A percentile compares a stretch with the other conserved stretches of the same genome.
Evolutionary conservation across 2,888 invertebrate genomes (phyloP).

Genomic region (Lasioglossum marginatum): DNA sequence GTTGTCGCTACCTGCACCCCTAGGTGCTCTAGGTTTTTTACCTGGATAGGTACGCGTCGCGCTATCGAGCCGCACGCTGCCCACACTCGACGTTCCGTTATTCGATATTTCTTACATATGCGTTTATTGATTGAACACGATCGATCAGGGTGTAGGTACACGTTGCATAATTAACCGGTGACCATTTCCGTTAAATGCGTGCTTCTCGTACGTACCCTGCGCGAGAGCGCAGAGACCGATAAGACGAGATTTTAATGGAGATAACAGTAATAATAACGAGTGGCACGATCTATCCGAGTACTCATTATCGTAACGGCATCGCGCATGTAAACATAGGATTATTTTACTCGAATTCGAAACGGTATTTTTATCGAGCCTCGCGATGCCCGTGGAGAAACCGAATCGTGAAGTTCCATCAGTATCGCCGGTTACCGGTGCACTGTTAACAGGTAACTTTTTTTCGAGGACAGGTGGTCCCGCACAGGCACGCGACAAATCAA

Average conservation of each 20-base stretch:
- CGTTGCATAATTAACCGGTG: not conserved
- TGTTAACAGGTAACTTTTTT: conserved; percentile 76
- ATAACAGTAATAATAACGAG: conserved; percentile 38
- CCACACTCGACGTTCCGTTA: too few species aligned
- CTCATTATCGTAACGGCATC: conserved; percentile 55
- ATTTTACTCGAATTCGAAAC: conserved; percentile 33
- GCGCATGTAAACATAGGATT: conserved; percentile 26
- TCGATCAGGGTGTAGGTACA: not conserved
- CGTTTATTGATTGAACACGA: not conserved
- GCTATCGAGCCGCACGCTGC: too few species aligned
- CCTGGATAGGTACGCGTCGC: too few species aligned
- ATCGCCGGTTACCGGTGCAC: conserved; percentile 72
- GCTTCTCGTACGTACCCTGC: not conserved
- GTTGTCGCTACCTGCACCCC: too few species aligned
- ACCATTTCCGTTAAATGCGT: conserved; percentile 2
- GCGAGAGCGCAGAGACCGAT: conserved; percentile 26
- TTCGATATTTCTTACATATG: too few species aligned
- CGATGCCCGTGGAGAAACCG: conserved; percentile 27
- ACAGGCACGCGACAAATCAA: conserved; percentile 83
- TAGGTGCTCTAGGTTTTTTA: too few species aligned
- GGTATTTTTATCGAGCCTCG: conserved; percentile 42
- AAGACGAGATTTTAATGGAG: conserved; percentile 27
- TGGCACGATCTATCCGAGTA: conserved; percentile 36
- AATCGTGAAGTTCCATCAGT: conserved; percentile 62
- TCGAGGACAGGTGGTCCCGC: conserved; percentile 77